A percentile compares a stretch with the other conserved stretches of the same genome.
These are phyloP conservation scores for Ypsolopha scabrella DNA, from an alignment of 2,888 invertebrate genomes.

Conservation along the genomic window DNA sequence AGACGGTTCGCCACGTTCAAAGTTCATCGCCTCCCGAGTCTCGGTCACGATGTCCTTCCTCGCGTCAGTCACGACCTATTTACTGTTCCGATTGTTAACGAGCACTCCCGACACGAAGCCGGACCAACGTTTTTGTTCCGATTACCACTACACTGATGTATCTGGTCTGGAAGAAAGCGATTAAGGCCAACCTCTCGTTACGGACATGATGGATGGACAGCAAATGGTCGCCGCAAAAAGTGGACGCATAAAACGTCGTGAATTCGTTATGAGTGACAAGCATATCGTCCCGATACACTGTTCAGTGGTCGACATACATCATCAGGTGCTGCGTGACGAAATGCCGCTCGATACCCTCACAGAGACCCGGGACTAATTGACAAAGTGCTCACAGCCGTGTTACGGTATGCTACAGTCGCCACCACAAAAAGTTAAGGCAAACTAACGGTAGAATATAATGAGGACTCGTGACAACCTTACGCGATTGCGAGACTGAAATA, in stretches of 20 bases:
- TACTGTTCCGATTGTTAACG: slow-evolving; percentile 49
- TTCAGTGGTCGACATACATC: slow-evolving; percentile 11
- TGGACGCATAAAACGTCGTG: neutral
- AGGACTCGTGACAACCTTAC: neutral
- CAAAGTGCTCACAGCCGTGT: slow-evolving; percentile 22
- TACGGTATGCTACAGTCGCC: neutral
- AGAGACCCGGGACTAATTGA: slow-evolving; percentile 37
- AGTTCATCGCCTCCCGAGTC: slow-evolving; percentile 48
- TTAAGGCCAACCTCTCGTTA: slow-evolving; percentile 24
- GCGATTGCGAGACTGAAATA: neutral
- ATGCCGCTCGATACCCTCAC: slow-evolving; percentile 26
- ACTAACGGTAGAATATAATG: neutral
- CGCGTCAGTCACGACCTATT: slow-evolving; percentile 56
- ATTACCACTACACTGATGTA: too few relatives aligned
- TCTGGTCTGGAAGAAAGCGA: slow-evolving; percentile 22
- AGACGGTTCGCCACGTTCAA: slow-evolving; percentile 20
- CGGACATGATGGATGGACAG: slow-evolving; percentile 3
- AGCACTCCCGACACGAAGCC: slow-evolving; percentile 18
- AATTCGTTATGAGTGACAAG: slow-evolving; percentile 28
- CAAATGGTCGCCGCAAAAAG: neutral
- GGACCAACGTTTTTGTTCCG: slow-evolving; percentile 15
- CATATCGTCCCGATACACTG: slow-evolving; percentile 17
- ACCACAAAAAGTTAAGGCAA: neutral
- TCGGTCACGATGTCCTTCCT: slow-evolving; percentile 53
- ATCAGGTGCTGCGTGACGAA: slow-evolving; percentile 31